Base-by-base conservation (phyloP, 2,113 vertebrate genomes). In the Nannobrachium achirus region DNA sequence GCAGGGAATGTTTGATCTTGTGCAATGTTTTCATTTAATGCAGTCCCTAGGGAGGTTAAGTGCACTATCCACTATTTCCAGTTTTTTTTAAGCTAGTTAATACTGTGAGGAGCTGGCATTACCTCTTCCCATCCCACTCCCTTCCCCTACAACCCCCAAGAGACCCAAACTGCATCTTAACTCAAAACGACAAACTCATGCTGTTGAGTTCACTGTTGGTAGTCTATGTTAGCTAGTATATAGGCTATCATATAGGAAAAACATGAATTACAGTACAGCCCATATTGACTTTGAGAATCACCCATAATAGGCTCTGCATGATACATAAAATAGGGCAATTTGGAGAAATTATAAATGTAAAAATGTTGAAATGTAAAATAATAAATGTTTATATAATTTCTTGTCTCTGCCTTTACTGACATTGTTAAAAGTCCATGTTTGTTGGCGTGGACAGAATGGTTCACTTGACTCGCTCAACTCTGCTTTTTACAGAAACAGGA, bases 401-500 rank as follows among this genome's bases (percentile, higher is more conserved):
- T 33, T 33, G 6, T 4, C 0, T 33, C 25, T 33, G 25, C 25
- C 25, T 33, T 33, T 5, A 33, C 25, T 33, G 25, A 33, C 25
- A 33, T 33, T 33, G 25, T 5, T 1, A 33, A 33, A 68, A 49
- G 73, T 68, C 49, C 0, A 15, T 61, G 49, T 55, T 55, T 6
- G 19, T 76, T 40, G 8, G 76, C 50, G 58, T 64, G 1, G 0
- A 59, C 69, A 72, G 67, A 69, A 59, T 71, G 16, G 49, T 16
- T 68, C 76, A 56, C 53, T 56, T 67, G 79, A 82, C 80, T 84
- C 10, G 18, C 71, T 86, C 81, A 82, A 80, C 88, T 84, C 85
- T 82, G 74, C 78, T 80, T 89, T 33, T 86, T 79, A 68, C 72
- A 73, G 80, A 82, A 83, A 80, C 63, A 44, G 79, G 83, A 83